Conservation (phyloP, 1,140 invertebrate genomes). For the Laupala kohalensis region DNA sequence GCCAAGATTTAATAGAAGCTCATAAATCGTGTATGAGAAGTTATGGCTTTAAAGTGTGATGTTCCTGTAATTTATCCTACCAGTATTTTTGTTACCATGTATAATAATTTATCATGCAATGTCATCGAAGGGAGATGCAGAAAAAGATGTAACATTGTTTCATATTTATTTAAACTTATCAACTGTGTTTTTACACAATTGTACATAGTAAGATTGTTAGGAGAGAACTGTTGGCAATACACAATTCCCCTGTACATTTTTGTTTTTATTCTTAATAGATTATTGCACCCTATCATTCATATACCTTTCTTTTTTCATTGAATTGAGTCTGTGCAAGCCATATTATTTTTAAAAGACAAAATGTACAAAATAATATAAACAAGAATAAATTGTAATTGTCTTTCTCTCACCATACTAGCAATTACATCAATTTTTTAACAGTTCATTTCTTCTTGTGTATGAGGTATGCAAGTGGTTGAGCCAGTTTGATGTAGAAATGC, state of each 20-base stretch:
- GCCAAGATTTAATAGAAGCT: conserved; percentile 78
- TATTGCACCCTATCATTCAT: background rate
- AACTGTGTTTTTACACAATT: background rate
- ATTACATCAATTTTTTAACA: too few relatives aligned
- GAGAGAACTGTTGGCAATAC: background rate
- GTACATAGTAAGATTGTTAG: background rate
- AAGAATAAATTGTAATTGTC: too few relatives aligned
- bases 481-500: too few relatives aligned
- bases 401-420: too few relatives aligned
- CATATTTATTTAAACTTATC: background rate
- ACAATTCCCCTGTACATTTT: background rate
- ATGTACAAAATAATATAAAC: too few relatives aligned
- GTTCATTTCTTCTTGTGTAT: too few relatives aligned
- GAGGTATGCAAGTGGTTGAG: too few relatives aligned
- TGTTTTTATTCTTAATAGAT: background rate
- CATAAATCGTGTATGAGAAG: conserved; percentile 94
- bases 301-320: background rate
- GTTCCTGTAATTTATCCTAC: background rate
- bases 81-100: background rate
- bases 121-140: background rate
- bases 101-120: background rate
- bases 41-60: conserved; percentile 86
- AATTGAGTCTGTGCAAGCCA: background rate
- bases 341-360: too few relatives aligned
- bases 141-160: background rate